Percentiles rank a stretch among this genome's conserved stretches.
These are phyloP conservation scores for Diaperis boleti DNA, from an alignment of 2,888 invertebrate species.

Conservation along the genomic window DNA sequence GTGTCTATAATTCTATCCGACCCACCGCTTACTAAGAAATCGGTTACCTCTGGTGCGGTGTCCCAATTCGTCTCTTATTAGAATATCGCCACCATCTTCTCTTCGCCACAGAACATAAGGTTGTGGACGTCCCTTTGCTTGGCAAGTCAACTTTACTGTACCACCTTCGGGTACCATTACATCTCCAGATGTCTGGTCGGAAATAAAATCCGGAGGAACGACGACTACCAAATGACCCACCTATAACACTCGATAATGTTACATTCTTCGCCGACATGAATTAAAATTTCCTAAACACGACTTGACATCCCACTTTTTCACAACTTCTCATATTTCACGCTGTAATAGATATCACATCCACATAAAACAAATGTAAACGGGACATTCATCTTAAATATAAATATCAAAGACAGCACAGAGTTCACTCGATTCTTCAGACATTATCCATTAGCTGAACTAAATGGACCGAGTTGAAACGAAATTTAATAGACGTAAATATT, in stretches of 20 bases:
- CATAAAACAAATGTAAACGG: not conserved
- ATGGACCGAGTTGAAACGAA: too few relatives aligned
- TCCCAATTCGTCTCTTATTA: constrained; percentile 78
- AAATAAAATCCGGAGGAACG: constrained; percentile 91
- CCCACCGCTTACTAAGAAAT: too few relatives aligned
- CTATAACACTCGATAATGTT: constrained; percentile 67
- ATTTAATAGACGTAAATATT: too few relatives aligned
- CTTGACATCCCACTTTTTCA: constrained; percentile 33
- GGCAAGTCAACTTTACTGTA: constrained; percentile 74
- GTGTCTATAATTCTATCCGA: not conserved
- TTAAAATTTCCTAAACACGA: constrained; percentile 35
- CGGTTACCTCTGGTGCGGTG: constrained; percentile 59
- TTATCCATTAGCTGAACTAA: too few relatives aligned
- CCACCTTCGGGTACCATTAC: constrained; percentile 90
- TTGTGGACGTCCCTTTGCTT: constrained; percentile 83
- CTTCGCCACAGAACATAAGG: constrained; percentile 87
- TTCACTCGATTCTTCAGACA: too few relatives aligned
- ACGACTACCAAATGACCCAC: constrained; percentile 88
- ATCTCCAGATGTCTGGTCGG: constrained; percentile 90
- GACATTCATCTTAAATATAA: too few relatives aligned
- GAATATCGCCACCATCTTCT: constrained; percentile 85
- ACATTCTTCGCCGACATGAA: constrained; percentile 30
- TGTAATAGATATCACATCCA: not conserved
- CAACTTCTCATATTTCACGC: constrained; percentile 18
- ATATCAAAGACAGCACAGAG: too few relatives aligned